A percentile compares a stretch with the other conserved stretches of the same genome.
These are phyloP conservation scores for Agelastica alni DNA, from an alignment of 2,888 invertebrate genomes.

Conservation along the genomic window DNA sequence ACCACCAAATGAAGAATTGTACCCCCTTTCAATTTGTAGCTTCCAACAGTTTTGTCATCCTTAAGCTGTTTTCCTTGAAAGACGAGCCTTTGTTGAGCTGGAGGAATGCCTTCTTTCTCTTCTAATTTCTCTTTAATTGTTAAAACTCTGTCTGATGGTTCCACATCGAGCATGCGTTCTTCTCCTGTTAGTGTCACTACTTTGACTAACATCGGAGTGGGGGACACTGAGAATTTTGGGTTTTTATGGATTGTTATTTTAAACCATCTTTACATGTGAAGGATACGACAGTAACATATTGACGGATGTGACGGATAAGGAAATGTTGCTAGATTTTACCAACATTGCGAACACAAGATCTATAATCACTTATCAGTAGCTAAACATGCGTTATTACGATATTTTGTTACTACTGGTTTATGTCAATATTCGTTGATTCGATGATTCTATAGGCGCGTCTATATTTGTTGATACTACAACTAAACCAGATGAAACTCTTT, in stretches of 20 bases:
- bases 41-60: conserved; percentile 51
- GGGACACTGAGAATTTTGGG: conserved; percentile 28
- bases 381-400: too few relatives aligned
- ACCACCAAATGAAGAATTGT: conserved; percentile 52
- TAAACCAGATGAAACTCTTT: too few relatives aligned
- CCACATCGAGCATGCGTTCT: conserved; percentile 52
- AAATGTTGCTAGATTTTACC: background rate
- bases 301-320: conserved; percentile 3
- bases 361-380: too few relatives aligned
- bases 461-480: too few relatives aligned
- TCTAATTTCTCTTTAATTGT: conserved; percentile 53
- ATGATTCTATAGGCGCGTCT: too few relatives aligned
- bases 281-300: conserved; percentile 13
- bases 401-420: too few relatives aligned
- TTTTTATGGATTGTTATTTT: background rate
- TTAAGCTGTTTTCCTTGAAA: conserved; percentile 53
- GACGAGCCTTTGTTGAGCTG: conserved; percentile 51
- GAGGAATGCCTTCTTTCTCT: conserved; percentile 54
- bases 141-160: conserved; percentile 50
- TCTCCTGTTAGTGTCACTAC: conserved; percentile 52
- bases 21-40: conserved; percentile 52
- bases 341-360: too few relatives aligned
- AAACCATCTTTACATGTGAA: conserved; percentile 22
- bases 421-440: too few relatives aligned
- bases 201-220: conserved; percentile 49